phyloP scores from a whole-genome alignment of 2,888 invertebrate genomes.

The Hypsopygia costalis region DNA sequence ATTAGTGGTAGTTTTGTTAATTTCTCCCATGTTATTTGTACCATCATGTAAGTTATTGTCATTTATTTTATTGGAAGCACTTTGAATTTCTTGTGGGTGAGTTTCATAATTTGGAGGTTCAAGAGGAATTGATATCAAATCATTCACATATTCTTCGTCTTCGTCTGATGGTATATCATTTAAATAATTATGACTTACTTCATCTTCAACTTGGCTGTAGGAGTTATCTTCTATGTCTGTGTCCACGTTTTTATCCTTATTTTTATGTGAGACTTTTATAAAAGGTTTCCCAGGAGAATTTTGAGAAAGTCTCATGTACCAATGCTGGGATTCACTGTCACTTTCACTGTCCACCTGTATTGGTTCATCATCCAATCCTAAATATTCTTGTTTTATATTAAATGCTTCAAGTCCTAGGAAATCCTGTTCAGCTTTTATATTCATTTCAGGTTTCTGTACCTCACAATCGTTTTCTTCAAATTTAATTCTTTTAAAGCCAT shows the following conservation, averaged over 20 bases:
- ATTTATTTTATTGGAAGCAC: background rate
- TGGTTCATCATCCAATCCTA: conserved; percentile 57
- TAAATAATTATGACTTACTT: conserved; percentile 23
- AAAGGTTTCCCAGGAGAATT: conserved; percentile 63
- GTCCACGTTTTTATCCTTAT: conserved; percentile 22
- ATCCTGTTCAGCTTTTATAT: conserved; percentile 49
- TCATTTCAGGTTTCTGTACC: conserved; percentile 20
- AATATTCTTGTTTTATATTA: conserved; percentile 61
- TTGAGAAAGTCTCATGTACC: conserved; percentile 76
- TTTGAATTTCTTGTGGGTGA: conserved; percentile 13
- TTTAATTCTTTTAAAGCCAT: conserved; percentile 37
- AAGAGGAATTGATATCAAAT: conserved; percentile 45
- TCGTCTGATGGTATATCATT: conserved; percentile 26
- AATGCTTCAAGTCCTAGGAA: conserved; percentile 56
- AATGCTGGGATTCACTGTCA: conserved; percentile 76
- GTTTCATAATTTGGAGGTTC: conserved; percentile 20
- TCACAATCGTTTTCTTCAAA: conserved; percentile 21
- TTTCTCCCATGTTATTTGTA: conserved; percentile 18
- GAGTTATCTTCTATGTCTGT: conserved; percentile 47
- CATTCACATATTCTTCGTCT: conserved; percentile 46
- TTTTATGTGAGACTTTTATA: conserved; percentile 30
- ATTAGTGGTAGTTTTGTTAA: background rate
- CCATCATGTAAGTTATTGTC: conserved; percentile 4
- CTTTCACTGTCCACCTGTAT: conserved; percentile 64
- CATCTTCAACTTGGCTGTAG: conserved; percentile 63